Evolutionary conservation across 2,797 vertebrate genomes (phyloP).

Genomic region (Coccyzus lansbergi): DNA sequence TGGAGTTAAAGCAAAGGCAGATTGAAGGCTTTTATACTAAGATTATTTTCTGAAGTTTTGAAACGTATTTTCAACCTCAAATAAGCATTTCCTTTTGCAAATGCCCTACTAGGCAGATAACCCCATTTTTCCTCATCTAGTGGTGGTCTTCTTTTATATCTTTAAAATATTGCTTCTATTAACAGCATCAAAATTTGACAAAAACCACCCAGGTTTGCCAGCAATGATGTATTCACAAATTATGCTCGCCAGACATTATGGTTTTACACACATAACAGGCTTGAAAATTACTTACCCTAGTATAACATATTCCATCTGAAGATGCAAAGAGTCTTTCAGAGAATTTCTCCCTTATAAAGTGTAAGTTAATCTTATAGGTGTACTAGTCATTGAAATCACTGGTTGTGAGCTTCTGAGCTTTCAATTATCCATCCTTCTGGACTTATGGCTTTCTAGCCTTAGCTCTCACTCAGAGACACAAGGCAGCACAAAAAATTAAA

Average conservation of each 20-base stretch:
- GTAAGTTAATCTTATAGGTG: background rate
- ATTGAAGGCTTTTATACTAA: background rate
- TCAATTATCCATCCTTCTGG: background rate
- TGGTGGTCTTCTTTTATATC: background rate
- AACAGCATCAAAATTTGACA: background rate
- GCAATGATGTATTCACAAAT: background rate
- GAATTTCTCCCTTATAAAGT: background rate
- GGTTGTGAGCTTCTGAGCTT: background rate
- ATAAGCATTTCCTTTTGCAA: background rate
- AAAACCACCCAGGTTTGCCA: background rate
- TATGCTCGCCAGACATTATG: background rate
- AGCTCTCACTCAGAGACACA: background rate
- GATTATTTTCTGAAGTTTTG: background rate
- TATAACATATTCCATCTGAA: background rate
- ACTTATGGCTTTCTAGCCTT: background rate
- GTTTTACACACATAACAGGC: background rate
- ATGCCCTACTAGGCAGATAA: background rate
- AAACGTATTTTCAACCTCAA: background rate
- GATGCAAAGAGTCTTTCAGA: background rate
- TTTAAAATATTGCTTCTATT: background rate
- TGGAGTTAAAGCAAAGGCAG: background rate
- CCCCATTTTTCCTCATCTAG: background rate
- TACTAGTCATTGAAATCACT: background rate
- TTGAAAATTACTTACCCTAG: background rate
- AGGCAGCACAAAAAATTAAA: background rate